A percentile compares a stretch with the other conserved stretches of the same genome.
phyloP scores from a whole-genome alignment of 2,888 invertebrate genomes.

The Temnothorax ravouxi region DNA sequence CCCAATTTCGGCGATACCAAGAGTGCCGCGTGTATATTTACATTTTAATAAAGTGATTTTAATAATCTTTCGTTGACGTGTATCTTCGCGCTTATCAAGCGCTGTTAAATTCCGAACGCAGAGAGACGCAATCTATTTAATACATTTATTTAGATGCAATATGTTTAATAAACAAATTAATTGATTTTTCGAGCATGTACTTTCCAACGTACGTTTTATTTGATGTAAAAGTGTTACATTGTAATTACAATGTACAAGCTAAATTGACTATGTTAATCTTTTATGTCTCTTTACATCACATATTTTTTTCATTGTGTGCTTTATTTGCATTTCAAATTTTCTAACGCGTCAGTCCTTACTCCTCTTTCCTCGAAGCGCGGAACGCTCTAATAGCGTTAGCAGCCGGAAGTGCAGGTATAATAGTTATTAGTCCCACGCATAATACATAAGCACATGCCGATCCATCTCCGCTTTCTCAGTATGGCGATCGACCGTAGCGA shows the following conservation, averaged over 20 bases:
- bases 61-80: conserved; percentile 23
- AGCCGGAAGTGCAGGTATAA: conserved; percentile 1
- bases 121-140: not conserved
- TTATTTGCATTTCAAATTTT: not conserved
- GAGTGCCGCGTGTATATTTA: conserved; percentile 4
- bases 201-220: not conserved
- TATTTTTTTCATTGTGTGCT: not conserved
- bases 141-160: not conserved
- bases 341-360: not conserved
- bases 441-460: conserved; percentile 2
- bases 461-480: conserved; percentile 34
- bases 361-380: not conserved
- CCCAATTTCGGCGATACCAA: not conserved
- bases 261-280: not conserved
- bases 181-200: not conserved
- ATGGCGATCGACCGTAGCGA: conserved; percentile 27
- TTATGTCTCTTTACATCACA: not conserved
- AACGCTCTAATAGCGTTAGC: not conserved
- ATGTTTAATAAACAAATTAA: not conserved
- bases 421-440: not conserved
- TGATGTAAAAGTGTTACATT: not conserved
- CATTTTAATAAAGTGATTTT: conserved; percentile 29
- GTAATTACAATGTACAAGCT: no score
- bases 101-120: not conserved
- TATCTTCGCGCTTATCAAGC: conserved; percentile 10